A percentile compares a stretch with the other conserved stretches of the same genome.
Conservation (phyloP, 2,113 vertebrate species). For the Geococcyx californianus region DNA sequence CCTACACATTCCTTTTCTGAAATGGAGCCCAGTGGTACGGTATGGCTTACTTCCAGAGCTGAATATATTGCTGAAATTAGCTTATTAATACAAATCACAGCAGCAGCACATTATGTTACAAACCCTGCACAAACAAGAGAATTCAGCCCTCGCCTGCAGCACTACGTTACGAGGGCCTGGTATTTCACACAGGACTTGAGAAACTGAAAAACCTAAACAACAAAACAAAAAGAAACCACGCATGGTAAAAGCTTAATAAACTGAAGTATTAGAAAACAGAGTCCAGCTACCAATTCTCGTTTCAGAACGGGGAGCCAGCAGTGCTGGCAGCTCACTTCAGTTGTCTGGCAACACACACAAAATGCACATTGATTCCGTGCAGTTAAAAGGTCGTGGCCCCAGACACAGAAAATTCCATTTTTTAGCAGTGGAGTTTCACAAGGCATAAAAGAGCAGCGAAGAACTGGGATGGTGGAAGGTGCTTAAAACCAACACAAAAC, state of each 20-base stretch:
- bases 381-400: not conserved
- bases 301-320: not conserved
- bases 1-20: not conserved
- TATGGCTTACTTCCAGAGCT: constrained; percentile 64
- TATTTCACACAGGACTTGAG: not conserved
- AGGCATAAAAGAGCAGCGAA: not conserved
- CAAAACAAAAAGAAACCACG: not conserved
- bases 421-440: constrained; percentile 38
- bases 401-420: not conserved
- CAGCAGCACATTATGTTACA: constrained; percentile 21
- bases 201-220: not conserved
- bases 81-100: constrained; percentile 7
- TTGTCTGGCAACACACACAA: not conserved
- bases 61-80: constrained; percentile 40
- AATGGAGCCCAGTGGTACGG: not conserved
- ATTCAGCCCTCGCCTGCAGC: constrained; percentile 10
- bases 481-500: not conserved
- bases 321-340: not conserved
- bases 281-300: not conserved
- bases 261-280: not conserved
- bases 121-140: constrained; percentile 25
- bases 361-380: not conserved
- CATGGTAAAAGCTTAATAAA: not conserved
- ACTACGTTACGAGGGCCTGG: not conserved
- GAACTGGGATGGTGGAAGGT: not conserved